phyloP scores from a whole-genome alignment of 2,797 vertebrate genomes.

The Echeneis naucrates region DNA sequence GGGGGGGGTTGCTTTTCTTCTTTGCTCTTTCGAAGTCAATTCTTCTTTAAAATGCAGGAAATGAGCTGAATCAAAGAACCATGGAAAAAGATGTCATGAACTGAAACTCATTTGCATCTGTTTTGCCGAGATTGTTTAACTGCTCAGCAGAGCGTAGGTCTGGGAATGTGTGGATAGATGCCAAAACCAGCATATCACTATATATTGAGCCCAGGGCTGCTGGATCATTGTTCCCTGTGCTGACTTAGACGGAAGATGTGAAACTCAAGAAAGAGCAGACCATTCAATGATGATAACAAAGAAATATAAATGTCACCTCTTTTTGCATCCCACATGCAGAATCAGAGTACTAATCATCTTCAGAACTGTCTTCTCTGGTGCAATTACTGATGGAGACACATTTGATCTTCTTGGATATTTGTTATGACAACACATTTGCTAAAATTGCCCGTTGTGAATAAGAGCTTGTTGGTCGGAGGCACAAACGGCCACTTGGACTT shows the following conservation, averaged over 20 bases:
- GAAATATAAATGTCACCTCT: not conserved
- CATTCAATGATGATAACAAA: not conserved
- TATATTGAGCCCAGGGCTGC: not conserved
- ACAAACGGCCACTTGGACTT: constrained; percentile 29
- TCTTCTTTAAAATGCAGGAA: not conserved
- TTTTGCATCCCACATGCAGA: constrained; percentile 4
- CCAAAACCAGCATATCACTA: not conserved
- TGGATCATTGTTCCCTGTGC: not conserved
- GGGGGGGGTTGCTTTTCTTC: not conserved
- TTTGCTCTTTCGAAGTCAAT: not conserved
- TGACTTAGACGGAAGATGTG: not conserved
- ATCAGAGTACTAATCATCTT: constrained; percentile 13
- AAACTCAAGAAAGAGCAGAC: not conserved
- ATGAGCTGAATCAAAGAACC: not conserved
- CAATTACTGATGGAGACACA: constrained; percentile 19
- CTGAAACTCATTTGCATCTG: constrained; percentile 15
- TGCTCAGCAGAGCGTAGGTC: too few relatives aligned
- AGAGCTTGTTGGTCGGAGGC: not conserved
- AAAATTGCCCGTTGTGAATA: not conserved
- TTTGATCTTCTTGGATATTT: constrained; percentile 13
- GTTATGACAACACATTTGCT: constrained; percentile 4
- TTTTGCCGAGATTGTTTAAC: not conserved
- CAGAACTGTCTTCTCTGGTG: constrained; percentile 3
- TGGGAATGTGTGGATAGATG: too few relatives aligned
- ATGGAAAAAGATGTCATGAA: not conserved